These are phyloP conservation scores for Marmota flaviventris DNA, from an alignment of 2,113 vertebrate species.

Conservation along the genomic window DNA sequence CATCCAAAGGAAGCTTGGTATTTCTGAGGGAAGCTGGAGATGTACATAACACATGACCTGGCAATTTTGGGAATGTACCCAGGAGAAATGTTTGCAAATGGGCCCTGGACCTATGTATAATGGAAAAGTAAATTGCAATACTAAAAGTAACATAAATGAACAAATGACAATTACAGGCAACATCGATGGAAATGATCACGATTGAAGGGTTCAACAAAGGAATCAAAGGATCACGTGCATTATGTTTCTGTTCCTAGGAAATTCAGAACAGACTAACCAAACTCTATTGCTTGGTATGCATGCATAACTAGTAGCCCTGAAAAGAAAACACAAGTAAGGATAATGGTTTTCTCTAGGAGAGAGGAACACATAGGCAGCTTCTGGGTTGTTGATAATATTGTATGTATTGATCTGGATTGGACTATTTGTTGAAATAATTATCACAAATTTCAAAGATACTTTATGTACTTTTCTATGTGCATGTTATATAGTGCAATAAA, in stretches of 20 bases:
- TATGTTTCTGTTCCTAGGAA: neutral
- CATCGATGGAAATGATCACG: neutral
- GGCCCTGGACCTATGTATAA: neutral
- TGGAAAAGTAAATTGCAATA: neutral
- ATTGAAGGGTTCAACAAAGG: neutral
- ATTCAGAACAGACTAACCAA: neutral
- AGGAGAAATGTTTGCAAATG: neutral
- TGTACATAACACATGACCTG: neutral
- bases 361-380: neutral
- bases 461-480: neutral
- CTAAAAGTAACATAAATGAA: constrained; percentile 25
- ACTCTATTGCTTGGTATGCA: neutral
- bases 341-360: neutral
- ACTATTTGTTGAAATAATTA: constrained; percentile 17
- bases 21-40: constrained; percentile 19
- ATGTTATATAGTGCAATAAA: neutral
- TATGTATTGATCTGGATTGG: neutral
- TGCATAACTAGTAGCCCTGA: neutral
- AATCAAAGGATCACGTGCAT: neutral
- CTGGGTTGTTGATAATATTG: neutral
- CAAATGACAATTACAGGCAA: neutral
- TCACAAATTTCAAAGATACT: neutral
- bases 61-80: neutral
- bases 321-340: neutral
- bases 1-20: neutral